Percentiles rank a stretch among this genome's conserved stretches.
Evolutionary conservation across 2,888 invertebrate species (phyloP).

Genomic region (Luperina nickerlii): DNA sequence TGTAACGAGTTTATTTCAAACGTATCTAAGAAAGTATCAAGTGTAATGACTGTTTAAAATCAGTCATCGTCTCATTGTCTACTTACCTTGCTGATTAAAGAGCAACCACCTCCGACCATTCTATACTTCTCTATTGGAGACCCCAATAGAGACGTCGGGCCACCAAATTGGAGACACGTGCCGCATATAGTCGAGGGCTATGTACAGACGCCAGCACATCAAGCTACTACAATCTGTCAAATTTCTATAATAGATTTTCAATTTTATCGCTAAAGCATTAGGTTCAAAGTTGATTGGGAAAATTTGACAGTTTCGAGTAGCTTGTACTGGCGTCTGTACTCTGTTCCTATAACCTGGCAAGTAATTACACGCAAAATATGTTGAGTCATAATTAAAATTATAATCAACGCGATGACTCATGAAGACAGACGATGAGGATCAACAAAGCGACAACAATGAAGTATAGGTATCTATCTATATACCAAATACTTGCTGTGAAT

Average conservation of each 20-base stretch:
- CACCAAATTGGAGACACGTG: not conserved
- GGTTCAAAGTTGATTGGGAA: too few species aligned
- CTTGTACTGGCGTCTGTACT: not conserved
- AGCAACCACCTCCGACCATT: not conserved
- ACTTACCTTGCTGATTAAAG: not conserved
- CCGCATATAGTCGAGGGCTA: not conserved
- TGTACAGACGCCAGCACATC: too few species aligned
- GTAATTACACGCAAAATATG: slow-evolving; percentile 35
- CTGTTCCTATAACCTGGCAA: not conserved
- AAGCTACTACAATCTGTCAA: too few species aligned
- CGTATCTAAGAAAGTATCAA: too few species aligned
- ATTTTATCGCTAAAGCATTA: too few species aligned
- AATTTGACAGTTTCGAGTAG: too few species aligned
- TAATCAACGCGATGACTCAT: slow-evolving; percentile 68
- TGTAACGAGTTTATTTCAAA: too few species aligned
- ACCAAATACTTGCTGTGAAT: not conserved
- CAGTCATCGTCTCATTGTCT: not conserved
- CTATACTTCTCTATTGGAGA: not conserved
- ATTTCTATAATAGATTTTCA: too few species aligned
- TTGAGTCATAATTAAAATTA: slow-evolving; percentile 71
- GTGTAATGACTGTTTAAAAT: too few species aligned
- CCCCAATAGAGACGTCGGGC: not conserved
- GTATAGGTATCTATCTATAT: not conserved
- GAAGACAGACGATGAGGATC: slow-evolving; percentile 2
- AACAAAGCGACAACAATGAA: slow-evolving; percentile 20